Conservation (phyloP, 1,140 invertebrate genomes). For the Proctacanthus coquilletti region DNA sequence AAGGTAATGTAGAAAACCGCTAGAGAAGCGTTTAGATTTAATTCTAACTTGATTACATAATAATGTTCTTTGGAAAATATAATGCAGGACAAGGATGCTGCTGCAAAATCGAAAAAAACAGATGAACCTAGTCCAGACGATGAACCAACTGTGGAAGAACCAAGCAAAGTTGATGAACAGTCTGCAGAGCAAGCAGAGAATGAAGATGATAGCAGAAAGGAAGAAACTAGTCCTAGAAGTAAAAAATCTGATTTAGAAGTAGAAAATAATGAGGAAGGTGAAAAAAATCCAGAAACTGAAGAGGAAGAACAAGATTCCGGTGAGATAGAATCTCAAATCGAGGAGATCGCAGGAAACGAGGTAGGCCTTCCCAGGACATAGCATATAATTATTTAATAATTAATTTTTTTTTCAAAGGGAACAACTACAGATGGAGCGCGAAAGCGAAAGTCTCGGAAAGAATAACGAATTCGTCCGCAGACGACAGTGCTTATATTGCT, state of each 20-base stretch:
- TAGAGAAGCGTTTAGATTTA: slow-evolving; percentile 3
- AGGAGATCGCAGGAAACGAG: too few species aligned
- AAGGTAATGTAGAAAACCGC: slow-evolving; percentile 30
- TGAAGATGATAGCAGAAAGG: slow-evolving; percentile 33
- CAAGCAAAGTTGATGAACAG: slow-evolving; percentile 7
- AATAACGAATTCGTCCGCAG: too few species aligned
- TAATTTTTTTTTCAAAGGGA: too few species aligned
- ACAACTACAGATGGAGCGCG: too few species aligned
- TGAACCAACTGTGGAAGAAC: too few species aligned
- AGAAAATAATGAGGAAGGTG: slow-evolving; percentile 5
- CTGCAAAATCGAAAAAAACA: slow-evolving; percentile 42
- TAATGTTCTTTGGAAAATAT: slow-evolving; percentile 20
- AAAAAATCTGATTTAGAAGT: slow-evolving; percentile 13
- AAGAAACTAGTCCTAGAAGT: slow-evolving; percentile 23
- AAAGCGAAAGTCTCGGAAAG: too few species aligned
- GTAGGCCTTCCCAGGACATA: too few species aligned
- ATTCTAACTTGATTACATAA: slow-evolving; percentile 1
- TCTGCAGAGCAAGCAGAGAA: slow-evolving; percentile 16
- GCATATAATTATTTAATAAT: too few species aligned
- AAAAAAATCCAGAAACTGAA: neutral
- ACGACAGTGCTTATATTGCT: too few species aligned
- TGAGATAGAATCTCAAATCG: neutral
- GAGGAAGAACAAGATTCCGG: slow-evolving; percentile 7
- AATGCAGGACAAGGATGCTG: slow-evolving; percentile 14
- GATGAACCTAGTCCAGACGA: slow-evolving; percentile 37